Conservation (phyloP, 2,113 vertebrate species). For the Pygoscelis adeliae region DNA sequence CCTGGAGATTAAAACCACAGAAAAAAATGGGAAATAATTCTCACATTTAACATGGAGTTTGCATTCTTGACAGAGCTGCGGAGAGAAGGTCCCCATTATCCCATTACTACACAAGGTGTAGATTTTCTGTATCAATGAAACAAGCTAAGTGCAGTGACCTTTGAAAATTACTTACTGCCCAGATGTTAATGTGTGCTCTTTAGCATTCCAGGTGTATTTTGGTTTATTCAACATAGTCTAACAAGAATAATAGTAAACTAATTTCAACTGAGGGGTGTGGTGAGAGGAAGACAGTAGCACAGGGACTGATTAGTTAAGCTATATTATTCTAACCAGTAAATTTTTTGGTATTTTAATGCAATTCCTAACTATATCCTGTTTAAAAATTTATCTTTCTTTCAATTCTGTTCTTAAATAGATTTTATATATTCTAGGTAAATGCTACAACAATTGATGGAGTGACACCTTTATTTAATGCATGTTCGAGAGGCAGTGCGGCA, state of each 20-base stretch:
- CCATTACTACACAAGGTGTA: background rate
- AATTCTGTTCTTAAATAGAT: background rate
- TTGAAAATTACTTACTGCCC: background rate
- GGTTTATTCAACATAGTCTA: background rate
- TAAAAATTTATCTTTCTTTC: background rate
- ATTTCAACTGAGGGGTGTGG: background rate
- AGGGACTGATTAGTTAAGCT: background rate
- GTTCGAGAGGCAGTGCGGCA: conserved; percentile 84
- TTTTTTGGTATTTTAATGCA: background rate
- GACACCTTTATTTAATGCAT: conserved; percentile 91
- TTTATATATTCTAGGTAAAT: conserved; percentile 82
- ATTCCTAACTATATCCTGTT: background rate
- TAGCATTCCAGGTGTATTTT: background rate
- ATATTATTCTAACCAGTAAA: background rate
- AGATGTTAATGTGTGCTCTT: background rate
- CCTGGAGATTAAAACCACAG: background rate
- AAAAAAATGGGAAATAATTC: background rate
- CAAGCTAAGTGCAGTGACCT: background rate
- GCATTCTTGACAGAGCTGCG: background rate
- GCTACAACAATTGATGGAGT: conserved; percentile 91
- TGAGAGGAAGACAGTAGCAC: background rate
- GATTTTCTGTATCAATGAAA: background rate
- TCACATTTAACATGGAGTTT: background rate
- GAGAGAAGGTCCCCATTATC: background rate
- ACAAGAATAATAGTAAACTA: background rate